phyloP scores from a whole-genome alignment of 2,888 invertebrate genomes.

The Aleiodes testaceus region DNA sequence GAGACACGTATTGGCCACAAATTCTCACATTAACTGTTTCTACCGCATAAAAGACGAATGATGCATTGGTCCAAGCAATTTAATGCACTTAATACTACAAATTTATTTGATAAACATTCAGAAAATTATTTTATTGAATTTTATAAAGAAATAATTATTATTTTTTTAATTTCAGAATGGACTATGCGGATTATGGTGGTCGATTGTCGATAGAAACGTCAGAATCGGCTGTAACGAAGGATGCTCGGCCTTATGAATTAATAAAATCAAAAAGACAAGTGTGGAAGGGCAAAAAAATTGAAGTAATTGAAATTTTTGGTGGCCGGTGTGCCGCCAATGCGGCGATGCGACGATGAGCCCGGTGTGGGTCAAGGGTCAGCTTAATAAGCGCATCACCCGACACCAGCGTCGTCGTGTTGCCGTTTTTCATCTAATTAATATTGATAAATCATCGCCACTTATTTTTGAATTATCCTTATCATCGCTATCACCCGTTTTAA shows the following conservation, averaged over 20 bases:
- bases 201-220: conserved; percentile 30
- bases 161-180: conserved; percentile 60
- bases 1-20: too few relatives aligned
- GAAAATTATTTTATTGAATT: too few relatives aligned
- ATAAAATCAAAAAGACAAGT: conserved; percentile 14
- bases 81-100: too few relatives aligned
- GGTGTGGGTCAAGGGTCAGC: conserved; percentile 60
- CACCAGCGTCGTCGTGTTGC: conserved; percentile 55
- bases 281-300: conserved; percentile 52
- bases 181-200: conserved; percentile 56
- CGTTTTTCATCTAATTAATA: conserved; percentile 6
- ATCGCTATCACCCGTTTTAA: conserved; percentile 5
- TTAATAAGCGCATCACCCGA: conserved; percentile 65
- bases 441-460: conserved; percentile 4
- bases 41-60: too few relatives aligned
- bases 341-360: conserved; percentile 72
- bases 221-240: conserved; percentile 4
- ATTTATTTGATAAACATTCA: too few relatives aligned
- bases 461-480: background rate
- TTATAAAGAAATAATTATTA: background rate
- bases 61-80: too few relatives aligned
- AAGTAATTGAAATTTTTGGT: conserved; percentile 50
- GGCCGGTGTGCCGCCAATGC: conserved; percentile 61
- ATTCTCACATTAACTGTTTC: too few relatives aligned
- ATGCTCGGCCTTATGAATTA: conserved; percentile 11